Base-by-base conservation (phyloP, 2,797 vertebrate species). In the Rhabdophis nuchalis region DNA sequence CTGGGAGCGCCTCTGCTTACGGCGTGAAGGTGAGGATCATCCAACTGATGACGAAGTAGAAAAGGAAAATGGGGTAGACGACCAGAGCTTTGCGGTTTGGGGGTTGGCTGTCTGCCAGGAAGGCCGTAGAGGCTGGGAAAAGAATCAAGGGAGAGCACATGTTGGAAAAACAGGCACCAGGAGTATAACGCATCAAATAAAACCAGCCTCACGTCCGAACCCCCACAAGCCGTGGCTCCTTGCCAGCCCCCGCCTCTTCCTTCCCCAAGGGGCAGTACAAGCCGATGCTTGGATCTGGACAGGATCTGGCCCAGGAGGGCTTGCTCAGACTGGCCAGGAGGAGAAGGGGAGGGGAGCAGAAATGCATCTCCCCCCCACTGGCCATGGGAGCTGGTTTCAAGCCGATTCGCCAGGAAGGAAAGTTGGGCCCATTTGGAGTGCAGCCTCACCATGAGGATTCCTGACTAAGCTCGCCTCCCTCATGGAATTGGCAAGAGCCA, bases 21-120 rank as follows among this genome's bases (percentile, higher is more conserved):
- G 98, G 98, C 0, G 98, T 98, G 92, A 99, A 99, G 68, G 99
- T 99, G 94, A 99, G 98, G 94, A 99, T 98, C 98, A 99, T 99
- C 99, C 99, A 99, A 88, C 98, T 98, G 94, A 99, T 99, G 72
- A 99, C 98, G 0, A 99, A 99, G 97, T 99, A 99, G 97, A 99
- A 99, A 86, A 99, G 98, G 96, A 99, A 99, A 94, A 99, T 98
- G 1, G 99, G 99, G 95, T 99, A 99, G 85, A 99, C 98, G 0
- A 98, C 99, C 1, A 99, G 98, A 0, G 98, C 98, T 95, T 98
- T 99, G 94, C 99, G 98, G 96, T 98, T 99, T 27, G 98, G 97
- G 6, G 99, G 99, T 93, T 99, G 99, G 95, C 98, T 99, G 96
- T 99, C 99, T 0, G 98, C 98, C 87, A 99, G 98, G 96, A 99